Evolutionary conservation across 37 sponge, comb jelly and placozoan genomes (phyloP).

Genomic region (Aphrocallistes beatrix): DNA sequence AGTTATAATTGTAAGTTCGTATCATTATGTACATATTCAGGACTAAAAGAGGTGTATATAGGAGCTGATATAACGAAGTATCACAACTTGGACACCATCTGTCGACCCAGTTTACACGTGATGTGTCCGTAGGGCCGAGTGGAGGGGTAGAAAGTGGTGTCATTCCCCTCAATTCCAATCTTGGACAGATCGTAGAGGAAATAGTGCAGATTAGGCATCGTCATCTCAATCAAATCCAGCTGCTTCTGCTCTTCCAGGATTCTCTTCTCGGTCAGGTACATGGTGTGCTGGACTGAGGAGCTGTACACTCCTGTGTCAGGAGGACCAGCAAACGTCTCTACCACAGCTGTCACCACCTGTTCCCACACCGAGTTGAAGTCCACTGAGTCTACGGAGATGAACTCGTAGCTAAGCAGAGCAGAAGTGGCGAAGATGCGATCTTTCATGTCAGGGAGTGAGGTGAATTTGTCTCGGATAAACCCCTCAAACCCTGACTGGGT

Average conservation of each 20-base stretch:
- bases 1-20: too few species aligned
- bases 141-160: not conserved
- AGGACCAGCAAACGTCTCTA: slow-evolving; percentile 47
- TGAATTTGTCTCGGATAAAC: slow-evolving; percentile 31
- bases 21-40: too few species aligned
- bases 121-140: not conserved
- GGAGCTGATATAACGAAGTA: too few species aligned
- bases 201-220: slow-evolving; percentile 53
- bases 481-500: slow-evolving; percentile 57
- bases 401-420: slow-evolving; percentile 27
- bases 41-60: too few species aligned
- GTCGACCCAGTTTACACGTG: not conserved
- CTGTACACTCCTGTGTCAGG: slow-evolving; percentile 31
- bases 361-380: slow-evolving; percentile 37
- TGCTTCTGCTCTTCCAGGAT: slow-evolving; percentile 12
- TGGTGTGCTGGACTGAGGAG: slow-evolving; percentile 47
- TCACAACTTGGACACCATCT: not conserved
- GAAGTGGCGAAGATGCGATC: slow-evolving; percentile 38
- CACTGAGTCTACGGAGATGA: slow-evolving; percentile 1
- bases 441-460: slow-evolving; percentile 30
- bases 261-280: slow-evolving; percentile 28
- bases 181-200: slow-evolving; percentile 39
- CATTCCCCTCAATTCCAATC: not conserved
- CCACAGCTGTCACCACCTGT: not conserved
- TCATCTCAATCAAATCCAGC: slow-evolving; percentile 27